Evolutionary conservation across 2,797 vertebrate species (phyloP).

Genomic region (Coregonus ussuriensis): DNA sequence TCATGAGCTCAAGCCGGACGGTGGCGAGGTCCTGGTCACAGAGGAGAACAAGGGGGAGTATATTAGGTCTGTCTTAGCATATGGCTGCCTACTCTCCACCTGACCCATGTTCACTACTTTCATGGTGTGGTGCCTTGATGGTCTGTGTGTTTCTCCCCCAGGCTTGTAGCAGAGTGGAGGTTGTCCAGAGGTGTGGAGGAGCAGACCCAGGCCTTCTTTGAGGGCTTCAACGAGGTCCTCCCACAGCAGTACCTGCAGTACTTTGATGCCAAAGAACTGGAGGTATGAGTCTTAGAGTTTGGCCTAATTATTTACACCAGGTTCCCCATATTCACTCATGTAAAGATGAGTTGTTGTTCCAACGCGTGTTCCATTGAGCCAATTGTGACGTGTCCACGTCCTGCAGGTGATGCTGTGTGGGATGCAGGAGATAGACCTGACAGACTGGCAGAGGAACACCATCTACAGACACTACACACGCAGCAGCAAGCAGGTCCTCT

Average conservation of each 20-base stretch:
- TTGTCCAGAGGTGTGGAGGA: slow-evolving; percentile 88
- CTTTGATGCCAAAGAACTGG: slow-evolving; percentile 85
- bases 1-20: slow-evolving; percentile 86
- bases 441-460: slow-evolving; percentile 84
- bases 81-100: neutral
- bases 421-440: slow-evolving; percentile 84
- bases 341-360: neutral
- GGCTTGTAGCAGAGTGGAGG: slow-evolving; percentile 89
- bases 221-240: slow-evolving; percentile 90
- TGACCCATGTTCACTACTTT: neutral
- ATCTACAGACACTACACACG: slow-evolving; percentile 85
- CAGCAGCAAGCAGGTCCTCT: slow-evolving; percentile 86
- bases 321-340: too few relatives aligned
- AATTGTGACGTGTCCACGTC: neutral
- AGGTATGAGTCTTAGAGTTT: slow-evolving; percentile 62
- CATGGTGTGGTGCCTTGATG: neutral
- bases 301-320: neutral
- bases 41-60: slow-evolving; percentile 93
- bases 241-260: slow-evolving; percentile 89
- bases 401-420: slow-evolving; percentile 82
- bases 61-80: slow-evolving; percentile 73
- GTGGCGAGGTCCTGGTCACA: slow-evolving; percentile 85
- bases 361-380: neutral
- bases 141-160: slow-evolving; percentile 41
- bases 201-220: slow-evolving; percentile 89